phyloP scores from a whole-genome alignment of 2,113 vertebrate species.

The zebrafish (Danio rerio) region GRCz12tu NC_133184.1:24801001-24801500 shows the following conservation, averaged over 20 bases:
- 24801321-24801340: neutral
- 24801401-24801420: neutral
- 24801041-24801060: neutral
- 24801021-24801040: neutral
- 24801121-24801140: neutral
- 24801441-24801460: neutral
- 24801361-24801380: conserved; percentile 6
- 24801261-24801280: conserved; percentile 9
- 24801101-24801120: neutral
- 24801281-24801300: neutral
- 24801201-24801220: conserved; percentile 4
- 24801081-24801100: neutral
- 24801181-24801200: conserved; percentile 44
- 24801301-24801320: neutral
- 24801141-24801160: neutral
- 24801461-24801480: neutral
- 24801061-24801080: neutral
- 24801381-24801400: conserved; percentile 2
- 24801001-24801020: neutral
- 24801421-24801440: neutral
- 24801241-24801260: conserved; percentile 7
- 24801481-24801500: neutral
- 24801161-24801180: conserved; percentile 29
- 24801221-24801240: conserved; percentile 27
- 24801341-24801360: neutral